phyloP scores from a whole-genome alignment of 2,888 invertebrate genomes.

The Parochlus steinenii region DNA sequence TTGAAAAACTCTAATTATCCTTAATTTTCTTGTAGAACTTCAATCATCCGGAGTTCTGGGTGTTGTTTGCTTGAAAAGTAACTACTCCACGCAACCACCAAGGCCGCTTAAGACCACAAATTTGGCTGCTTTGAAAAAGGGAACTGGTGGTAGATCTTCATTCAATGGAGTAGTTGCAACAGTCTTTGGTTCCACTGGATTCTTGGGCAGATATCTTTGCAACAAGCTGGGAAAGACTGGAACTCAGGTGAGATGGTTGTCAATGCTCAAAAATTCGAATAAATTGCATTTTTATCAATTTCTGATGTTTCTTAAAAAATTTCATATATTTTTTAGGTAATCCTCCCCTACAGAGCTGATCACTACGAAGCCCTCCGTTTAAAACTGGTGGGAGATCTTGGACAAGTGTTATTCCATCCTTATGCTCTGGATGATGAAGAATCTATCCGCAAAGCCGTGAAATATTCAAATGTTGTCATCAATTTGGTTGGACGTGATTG shows the following conservation, averaged over 20 bases:
- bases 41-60: constrained; percentile 23
- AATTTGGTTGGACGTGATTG: constrained; percentile 85
- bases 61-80: constrained; percentile 22
- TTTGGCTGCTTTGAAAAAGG: constrained; percentile 53
- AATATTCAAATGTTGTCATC: constrained; percentile 93
- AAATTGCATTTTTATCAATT: background rate
- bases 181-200: constrained; percentile 88
- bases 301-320: constrained; percentile 10
- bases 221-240: constrained; percentile 81
- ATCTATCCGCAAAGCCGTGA: constrained; percentile 65
- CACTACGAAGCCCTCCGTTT: constrained; percentile 58
- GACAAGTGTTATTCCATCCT: constrained; percentile 82
- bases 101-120: constrained; percentile 35
- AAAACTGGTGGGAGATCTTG: constrained; percentile 83
- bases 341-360: constrained; percentile 85
- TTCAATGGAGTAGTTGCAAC: constrained; percentile 97
- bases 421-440: constrained; percentile 74
- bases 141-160: constrained; percentile 84
- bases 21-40: constrained; percentile 20
- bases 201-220: constrained; percentile 72
- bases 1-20: no score
- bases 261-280: background rate
- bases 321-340: constrained; percentile 44
- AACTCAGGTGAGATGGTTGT: constrained; percentile 48
- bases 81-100: constrained; percentile 22